Percentiles rank a stretch among this genome's conserved stretches.
Conservation (phyloP, 2,797 vertebrate species). For the Simalia tracyae region DNA sequence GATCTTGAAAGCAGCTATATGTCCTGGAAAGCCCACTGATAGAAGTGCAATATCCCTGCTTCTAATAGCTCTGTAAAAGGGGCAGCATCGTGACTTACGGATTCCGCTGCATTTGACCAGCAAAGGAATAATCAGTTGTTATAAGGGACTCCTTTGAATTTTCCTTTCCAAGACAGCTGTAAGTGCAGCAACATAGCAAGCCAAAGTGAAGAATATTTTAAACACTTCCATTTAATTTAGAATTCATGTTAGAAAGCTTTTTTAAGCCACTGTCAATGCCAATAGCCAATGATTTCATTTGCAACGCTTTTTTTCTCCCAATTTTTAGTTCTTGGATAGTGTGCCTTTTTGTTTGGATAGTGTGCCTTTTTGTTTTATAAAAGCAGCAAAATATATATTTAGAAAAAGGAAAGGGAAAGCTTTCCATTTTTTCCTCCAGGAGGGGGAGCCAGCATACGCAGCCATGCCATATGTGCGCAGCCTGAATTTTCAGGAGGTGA, state of each 20-base stretch:
- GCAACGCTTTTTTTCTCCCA: background rate
- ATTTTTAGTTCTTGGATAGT: background rate
- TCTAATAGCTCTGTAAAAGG: background rate
- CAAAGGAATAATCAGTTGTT: background rate
- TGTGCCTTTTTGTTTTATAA: background rate
- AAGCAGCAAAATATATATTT: background rate
- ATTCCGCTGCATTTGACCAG: background rate
- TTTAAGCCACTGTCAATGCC: rapidly evolving
- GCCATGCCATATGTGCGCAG: constrained; percentile 49
- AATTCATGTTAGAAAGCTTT: background rate
- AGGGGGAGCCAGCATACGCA: constrained; percentile 77
- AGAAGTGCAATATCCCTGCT: background rate
- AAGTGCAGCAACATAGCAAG: background rate
- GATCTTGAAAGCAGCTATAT: background rate
- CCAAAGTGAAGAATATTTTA: background rate
- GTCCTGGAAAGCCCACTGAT: background rate
- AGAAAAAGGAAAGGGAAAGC: constrained; percentile 1
- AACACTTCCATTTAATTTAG: background rate
- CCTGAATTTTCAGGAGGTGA: background rate
- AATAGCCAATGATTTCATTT: background rate
- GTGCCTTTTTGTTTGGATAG: background rate
- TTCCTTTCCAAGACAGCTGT: background rate
- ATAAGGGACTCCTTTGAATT: background rate
- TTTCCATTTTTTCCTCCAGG: constrained; percentile 59
- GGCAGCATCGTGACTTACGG: background rate